phyloP scores from a whole-genome alignment of 2,113 vertebrate genomes.

The Hiodon tergisus region DNA sequence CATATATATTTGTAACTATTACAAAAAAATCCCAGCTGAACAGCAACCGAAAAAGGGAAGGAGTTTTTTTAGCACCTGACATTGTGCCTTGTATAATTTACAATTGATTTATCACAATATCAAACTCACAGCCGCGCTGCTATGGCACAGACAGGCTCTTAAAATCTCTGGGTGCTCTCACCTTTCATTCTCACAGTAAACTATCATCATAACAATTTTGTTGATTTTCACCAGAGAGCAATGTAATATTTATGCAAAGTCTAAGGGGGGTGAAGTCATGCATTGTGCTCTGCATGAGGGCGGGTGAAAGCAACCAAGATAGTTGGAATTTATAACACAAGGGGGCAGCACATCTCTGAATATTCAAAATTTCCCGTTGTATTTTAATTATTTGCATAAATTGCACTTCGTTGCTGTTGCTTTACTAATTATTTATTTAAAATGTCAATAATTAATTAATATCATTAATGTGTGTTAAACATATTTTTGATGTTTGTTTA shows the following conservation, averaged over 20 bases:
- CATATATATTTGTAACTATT: conserved; percentile 4
- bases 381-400: no score
- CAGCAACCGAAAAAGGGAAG: not conserved
- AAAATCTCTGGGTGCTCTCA: not conserved
- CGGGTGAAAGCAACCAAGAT: not conserved
- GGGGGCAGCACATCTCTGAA: conserved; percentile 16
- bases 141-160: not conserved
- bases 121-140: not conserved
- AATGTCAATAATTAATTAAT: no score
- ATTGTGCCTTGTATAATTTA: not conserved
- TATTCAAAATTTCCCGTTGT: no score
- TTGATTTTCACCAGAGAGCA: not conserved
- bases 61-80: conserved; percentile 8
- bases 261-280: no score
- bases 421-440: no score
- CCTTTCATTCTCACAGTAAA: no score
- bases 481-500: no score
- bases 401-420: no score
- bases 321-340: not conserved
- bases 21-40: conserved; percentile 1
- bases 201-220: not conserved
- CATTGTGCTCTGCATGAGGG: no score
- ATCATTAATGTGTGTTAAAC: not conserved
- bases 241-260: no score
- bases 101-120: not conserved